phyloP scores from a whole-genome alignment of 1,140 invertebrate genomes.

The Drosophila grimshawi region DNA sequence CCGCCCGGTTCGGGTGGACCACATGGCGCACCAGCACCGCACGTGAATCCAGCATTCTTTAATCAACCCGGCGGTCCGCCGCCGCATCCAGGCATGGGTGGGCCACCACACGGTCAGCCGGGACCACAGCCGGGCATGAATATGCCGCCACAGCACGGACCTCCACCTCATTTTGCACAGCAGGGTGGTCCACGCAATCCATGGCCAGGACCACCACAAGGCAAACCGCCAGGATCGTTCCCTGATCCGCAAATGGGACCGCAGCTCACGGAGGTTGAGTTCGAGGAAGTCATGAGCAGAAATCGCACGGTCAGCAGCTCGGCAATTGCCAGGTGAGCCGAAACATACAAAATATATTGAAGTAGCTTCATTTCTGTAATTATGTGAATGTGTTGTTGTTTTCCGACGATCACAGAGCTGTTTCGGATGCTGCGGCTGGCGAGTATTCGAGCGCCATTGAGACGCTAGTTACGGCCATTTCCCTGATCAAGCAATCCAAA shows the following conservation, averaged over 20 bases:
- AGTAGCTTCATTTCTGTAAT: neutral
- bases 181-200: conserved; percentile 81
- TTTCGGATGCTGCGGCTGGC: conserved; percentile 98
- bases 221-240: conserved; percentile 86
- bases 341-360: neutral
- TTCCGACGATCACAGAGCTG: conserved; percentile 87
- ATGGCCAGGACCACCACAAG: conserved; percentile 74
- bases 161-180: conserved; percentile 87
- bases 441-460: conserved; percentile 99
- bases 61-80: conserved; percentile 88
- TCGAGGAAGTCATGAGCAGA: conserved; percentile 98
- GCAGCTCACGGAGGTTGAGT: conserved; percentile 95
- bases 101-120: conserved; percentile 87
- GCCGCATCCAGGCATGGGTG: conserved; percentile 86
- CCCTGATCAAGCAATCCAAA: conserved; percentile 99
- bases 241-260: conserved; percentile 86
- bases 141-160: conserved; percentile 86
- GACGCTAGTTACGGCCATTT: conserved; percentile 99
- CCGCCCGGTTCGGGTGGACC: conserved; percentile 85
- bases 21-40: conserved; percentile 92
- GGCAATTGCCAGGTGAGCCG: conserved; percentile 90
- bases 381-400: neutral
- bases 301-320: conserved; percentile 98
- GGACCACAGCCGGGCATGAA: conserved; percentile 86
- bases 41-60: conserved; percentile 98